Evolutionary conservation across 2,888 invertebrate species (phyloP), one percentile per base, ranked within the genome.

Genomic region (Caenorhabditis panamensis): DNA sequence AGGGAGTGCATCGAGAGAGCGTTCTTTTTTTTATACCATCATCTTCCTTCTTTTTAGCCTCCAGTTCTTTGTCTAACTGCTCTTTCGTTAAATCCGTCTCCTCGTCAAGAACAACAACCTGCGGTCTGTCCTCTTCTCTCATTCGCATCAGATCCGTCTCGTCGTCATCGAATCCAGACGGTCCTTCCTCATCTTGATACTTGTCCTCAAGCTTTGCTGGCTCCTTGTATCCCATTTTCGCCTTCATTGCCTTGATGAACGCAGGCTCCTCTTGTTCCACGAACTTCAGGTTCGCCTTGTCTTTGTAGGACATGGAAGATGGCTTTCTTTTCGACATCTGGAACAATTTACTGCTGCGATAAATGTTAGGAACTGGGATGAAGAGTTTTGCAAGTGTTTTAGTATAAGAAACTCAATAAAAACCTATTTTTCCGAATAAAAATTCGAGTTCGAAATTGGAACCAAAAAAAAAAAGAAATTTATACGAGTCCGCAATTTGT

Each of bases 201-300:
- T 89, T 89, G 49, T 89, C 89, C 41, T 89, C 88, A n/a, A 89
- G 58, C 18, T 82, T 89, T 5, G 85, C 79, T n/a, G 86, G 83
- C 53, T 88, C 89, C 58, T 83, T 83, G 63, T 87, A 89, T 63
- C 89, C 89, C 73, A 89, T 56, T 59, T 88, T 87, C 24, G 82
- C 77, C 64, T 89, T 89, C 82, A 89, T 84, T 26, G 86, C 81
- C 56, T 83, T 82, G 63, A 89, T 84, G 61, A 89, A 89, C 3
- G 85, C 84, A 2, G 89, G 89, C 31, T 89, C 89, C 37, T 84
- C 87, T 54, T 87, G 85, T 41, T 88, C 86, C 24, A 88, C 84
- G 64, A 83, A 89, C 31, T 79, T 54, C 11, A 89, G 51, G 28
- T 73, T 77, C 1, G 81, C 64, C 37, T 80, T 80, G 44, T 80